A percentile compares a stretch with the other conserved stretches of the same genome.
These are phyloP conservation scores for Bhutanitis thaidina DNA, from an alignment of 2,888 invertebrate genomes.

Conservation along the genomic window DNA sequence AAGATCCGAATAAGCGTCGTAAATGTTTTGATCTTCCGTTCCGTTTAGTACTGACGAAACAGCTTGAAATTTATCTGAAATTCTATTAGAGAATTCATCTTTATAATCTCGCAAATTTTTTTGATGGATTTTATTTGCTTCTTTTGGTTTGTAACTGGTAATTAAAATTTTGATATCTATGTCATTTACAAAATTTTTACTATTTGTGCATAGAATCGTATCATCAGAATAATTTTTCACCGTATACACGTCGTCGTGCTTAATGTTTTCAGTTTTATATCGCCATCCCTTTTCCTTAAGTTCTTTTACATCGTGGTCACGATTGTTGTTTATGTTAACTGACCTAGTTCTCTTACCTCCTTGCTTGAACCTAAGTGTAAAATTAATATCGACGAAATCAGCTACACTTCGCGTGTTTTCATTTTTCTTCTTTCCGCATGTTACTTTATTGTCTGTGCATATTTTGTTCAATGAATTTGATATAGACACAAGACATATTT, in stretches of 20 bases:
- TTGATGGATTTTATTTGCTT: neutral
- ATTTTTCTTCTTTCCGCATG: slow-evolving; percentile 32
- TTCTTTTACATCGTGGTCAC: slow-evolving; percentile 20
- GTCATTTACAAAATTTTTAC: slow-evolving; percentile 54
- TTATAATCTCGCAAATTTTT: slow-evolving; percentile 11
- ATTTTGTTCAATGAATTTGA: slow-evolving; percentile 31
- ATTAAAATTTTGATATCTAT: slow-evolving; percentile 57
- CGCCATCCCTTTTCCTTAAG: slow-evolving; percentile 22
- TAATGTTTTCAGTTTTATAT: slow-evolving; percentile 17
- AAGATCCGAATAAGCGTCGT: slow-evolving; percentile 49
- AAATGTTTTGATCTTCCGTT: slow-evolving; percentile 26
- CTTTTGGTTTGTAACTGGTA: slow-evolving; percentile 45
- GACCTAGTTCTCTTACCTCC: slow-evolving; percentile 47
- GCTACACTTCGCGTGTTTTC: slow-evolving; percentile 34
- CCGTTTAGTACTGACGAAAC: neutral
- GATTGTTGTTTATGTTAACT: slow-evolving; percentile 39
- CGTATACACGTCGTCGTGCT: slow-evolving; percentile 39
- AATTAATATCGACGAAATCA: slow-evolving; percentile 57
- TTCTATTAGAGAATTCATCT: slow-evolving; percentile 43
- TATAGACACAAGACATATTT: slow-evolving; percentile 40
- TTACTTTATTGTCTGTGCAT: slow-evolving; percentile 26
- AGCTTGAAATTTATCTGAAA: slow-evolving; percentile 45
- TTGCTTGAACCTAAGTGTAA: slow-evolving; percentile 50
- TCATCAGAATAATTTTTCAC: slow-evolving; percentile 29
- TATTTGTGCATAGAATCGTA: slow-evolving; percentile 28